Evolutionary conservation across 2,113 vertebrate genomes (phyloP).

Genomic region (Micronycteris hirsuta): DNA sequence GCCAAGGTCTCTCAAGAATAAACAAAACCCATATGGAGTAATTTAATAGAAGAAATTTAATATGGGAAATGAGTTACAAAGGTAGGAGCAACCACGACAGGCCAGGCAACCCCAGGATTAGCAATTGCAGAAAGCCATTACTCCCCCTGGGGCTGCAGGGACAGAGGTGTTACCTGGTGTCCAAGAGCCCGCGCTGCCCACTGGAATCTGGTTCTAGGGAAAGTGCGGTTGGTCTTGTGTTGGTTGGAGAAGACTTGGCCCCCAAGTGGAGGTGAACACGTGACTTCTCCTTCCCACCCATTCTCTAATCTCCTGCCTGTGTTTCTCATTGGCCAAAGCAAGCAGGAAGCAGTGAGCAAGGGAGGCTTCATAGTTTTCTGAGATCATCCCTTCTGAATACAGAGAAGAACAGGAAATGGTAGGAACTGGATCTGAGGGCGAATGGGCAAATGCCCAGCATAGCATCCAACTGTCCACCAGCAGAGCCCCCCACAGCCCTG

Average conservation of each 20-base stretch:
- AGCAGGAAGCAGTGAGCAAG: neutral
- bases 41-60: conserved; percentile 29
- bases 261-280: neutral
- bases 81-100: neutral
- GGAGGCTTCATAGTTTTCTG: neutral
- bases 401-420: neutral
- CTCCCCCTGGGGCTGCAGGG: neutral
- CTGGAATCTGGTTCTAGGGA: neutral
- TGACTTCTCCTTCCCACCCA: neutral
- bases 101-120: neutral
- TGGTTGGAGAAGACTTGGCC: neutral
- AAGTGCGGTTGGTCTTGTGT: neutral
- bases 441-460: neutral
- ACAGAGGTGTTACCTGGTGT: neutral
- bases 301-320: neutral
- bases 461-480: neutral
- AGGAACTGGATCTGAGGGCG: neutral
- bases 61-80: conserved; percentile 23
- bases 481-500: neutral
- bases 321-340: neutral
- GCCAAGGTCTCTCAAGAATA: neutral
- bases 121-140: neutral
- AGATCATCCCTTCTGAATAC: neutral
- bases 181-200: neutral
- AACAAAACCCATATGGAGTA: neutral